Evolutionary conservation across 2,888 invertebrate species (phyloP).

Genomic region (Tenthredo scrophulariae): DNA sequence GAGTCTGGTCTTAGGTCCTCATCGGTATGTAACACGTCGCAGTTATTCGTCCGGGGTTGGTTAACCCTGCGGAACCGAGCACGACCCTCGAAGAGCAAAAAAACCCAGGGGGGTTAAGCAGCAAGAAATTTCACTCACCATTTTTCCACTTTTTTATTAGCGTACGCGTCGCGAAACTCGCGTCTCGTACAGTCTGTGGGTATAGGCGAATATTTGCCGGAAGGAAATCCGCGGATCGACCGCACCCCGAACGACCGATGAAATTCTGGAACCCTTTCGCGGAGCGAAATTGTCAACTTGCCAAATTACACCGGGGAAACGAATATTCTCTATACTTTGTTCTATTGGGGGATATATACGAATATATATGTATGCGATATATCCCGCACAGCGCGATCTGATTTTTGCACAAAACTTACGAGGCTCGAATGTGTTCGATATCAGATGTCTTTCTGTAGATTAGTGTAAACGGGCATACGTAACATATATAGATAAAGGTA

Average conservation of each 20-base stretch:
- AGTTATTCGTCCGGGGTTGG: neutral
- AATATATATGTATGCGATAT: neutral
- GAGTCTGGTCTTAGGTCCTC: neutral
- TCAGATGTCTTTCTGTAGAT: neutral
- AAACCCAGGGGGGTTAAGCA: neutral
- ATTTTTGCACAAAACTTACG: neutral
- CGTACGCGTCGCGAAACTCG: neutral
- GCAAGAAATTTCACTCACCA: conserved; percentile 28
- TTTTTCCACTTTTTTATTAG: neutral
- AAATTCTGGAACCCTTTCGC: conserved; percentile 16
- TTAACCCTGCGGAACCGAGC: neutral
- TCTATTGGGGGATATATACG: neutral
- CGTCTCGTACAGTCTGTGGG: neutral
- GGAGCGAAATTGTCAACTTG: conserved; percentile 30
- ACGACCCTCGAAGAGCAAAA: neutral
- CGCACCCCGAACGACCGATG: neutral
- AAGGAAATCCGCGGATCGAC: conserved; percentile 27
- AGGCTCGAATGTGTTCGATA: neutral
- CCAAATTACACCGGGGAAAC: conserved; percentile 9
- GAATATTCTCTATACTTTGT: neutral
- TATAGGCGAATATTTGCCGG: neutral
- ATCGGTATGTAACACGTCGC: neutral
- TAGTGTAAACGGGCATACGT: neutral
- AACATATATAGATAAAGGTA: neutral
- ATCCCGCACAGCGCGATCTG: neutral